Evolutionary conservation across 2,888 invertebrate genomes (phyloP).

Genomic region (Drosophila eohydei): DNA sequence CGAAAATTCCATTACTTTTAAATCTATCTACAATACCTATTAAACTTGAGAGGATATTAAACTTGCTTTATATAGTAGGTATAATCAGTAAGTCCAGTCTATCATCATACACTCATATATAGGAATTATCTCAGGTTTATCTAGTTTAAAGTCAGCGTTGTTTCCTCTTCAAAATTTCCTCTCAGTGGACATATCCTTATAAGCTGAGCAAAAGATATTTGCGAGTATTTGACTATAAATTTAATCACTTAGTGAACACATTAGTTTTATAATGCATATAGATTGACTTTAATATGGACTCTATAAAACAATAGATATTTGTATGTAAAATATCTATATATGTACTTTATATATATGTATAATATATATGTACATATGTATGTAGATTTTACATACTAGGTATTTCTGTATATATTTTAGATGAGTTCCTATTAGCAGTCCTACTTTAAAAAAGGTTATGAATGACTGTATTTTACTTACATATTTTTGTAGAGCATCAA

Average conservation of each 20-base stretch:
- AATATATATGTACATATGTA: not conserved
- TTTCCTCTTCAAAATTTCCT: too few species aligned
- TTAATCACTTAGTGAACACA: not conserved
- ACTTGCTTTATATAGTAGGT: too few species aligned
- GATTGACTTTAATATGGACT: not conserved
- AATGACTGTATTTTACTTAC: not conserved
- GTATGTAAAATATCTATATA: too few species aligned
- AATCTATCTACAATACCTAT: not conserved
- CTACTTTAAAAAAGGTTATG: not conserved
- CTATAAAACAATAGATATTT: too few species aligned
- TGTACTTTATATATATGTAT: not conserved
- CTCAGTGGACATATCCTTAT: not conserved
- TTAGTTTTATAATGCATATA: not conserved
- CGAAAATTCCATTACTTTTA: not conserved
- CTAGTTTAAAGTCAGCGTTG: too few species aligned
- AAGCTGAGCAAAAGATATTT: not conserved
- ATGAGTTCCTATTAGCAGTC: not conserved
- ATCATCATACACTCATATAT: too few species aligned
- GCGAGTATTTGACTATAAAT: not conserved
- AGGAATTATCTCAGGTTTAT: too few species aligned
- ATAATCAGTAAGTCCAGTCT: too few species aligned
- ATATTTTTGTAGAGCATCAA: conserved; percentile 1
- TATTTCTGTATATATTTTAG: not conserved
- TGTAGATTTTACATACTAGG: not conserved
- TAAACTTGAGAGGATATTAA: not conserved